Base-by-base conservation (phyloP, 2,888 invertebrate genomes). In the Drosophila heteroneura region DNA sequence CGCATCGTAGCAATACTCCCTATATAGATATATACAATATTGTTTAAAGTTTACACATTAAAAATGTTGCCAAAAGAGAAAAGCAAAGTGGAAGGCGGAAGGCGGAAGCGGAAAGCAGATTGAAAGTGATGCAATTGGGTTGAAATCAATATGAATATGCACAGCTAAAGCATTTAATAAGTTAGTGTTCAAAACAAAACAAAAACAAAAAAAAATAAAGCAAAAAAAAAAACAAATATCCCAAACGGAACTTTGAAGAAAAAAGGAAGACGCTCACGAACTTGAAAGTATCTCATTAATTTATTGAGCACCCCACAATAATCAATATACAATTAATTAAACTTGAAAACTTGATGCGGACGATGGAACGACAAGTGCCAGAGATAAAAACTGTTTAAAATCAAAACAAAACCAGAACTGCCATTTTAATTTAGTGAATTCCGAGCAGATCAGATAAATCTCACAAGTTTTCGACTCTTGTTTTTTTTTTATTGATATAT, bases 341-440 rank as follows among this genome's bases (percentile, higher is more conserved):
- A 28, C 12, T 28, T n/a, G 14, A 28, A 22, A 51, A 22, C 22
- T 39, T 47, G 16, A 22, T 6, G 6, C 10, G 44, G 52, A 52
- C 53, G 52, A n/a, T 7, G 30, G 30, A 7, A 33, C 33, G 41
- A 41, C 30, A 35, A 22, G 53, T 35, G 47, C 53, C 54, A 57
- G 68, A 3, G 44, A 49, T 19, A n/a, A 9, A 30, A 26, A 37
- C 44, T 69, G 69, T 76, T 54, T 52, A 52, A 68, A 60, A 58
- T 49, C 30, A 74, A 81, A 65, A 70, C 58, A 65, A 62, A 67
- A 71, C 65, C 59, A 88, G 61, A 83, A 89, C 89, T 90, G 90
- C 90, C 89, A 85, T 85, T 85, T 85, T 88, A 72, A 85, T 85
- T 88, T 85, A 90, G 89, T 75, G 70, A 62, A 68, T 57, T 51